A percentile compares a stretch with the other conserved stretches of the same genome.
These are phyloP conservation scores for Pyrrhosoma nymphula DNA, from an alignment of 2,888 invertebrate genomes.

Conservation along the genomic window DNA sequence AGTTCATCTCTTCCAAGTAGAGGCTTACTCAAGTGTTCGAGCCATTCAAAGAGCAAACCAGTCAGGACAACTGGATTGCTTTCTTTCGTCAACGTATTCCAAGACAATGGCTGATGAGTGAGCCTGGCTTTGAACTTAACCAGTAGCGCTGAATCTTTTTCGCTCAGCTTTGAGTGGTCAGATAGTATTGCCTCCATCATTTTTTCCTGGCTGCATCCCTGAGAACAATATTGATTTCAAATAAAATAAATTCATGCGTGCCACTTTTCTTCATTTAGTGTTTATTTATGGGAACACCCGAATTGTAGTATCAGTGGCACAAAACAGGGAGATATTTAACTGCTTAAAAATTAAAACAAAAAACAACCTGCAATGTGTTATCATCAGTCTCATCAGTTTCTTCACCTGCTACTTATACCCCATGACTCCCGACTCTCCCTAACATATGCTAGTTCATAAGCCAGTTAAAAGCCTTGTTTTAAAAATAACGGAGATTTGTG, in stretches of 20 bases:
- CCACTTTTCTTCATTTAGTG: neutral
- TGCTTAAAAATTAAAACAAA: too few species aligned
- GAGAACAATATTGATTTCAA: neutral
- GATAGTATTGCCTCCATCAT: conserved; percentile 38
- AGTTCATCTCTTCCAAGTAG: conserved; percentile 84
- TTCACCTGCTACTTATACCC: too few species aligned
- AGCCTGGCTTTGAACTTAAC: conserved; percentile 32
- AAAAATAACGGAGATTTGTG: too few species aligned
- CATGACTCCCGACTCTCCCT: too few species aligned
- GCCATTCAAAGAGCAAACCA: conserved; percentile 86
- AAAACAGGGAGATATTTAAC: too few species aligned
- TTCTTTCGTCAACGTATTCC: conserved; percentile 75
- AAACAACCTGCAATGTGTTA: too few species aligned
- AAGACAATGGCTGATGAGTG: conserved; percentile 37
- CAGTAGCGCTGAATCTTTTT: conserved; percentile 16
- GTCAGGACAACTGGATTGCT: conserved; percentile 82
- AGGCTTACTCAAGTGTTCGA: conserved; percentile 86
- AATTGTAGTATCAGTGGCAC: too few species aligned
- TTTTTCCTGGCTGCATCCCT: conserved; percentile 18
- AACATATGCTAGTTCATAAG: too few species aligned
- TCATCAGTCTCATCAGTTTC: too few species aligned
- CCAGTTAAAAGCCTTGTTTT: too few species aligned
- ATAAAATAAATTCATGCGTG: too few species aligned
- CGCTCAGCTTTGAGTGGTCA: conserved; percentile 31
- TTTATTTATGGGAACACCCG: too few species aligned